Conservation (phyloP, 2,888 invertebrate genomes). For the Scaptomyza flava region DNA sequence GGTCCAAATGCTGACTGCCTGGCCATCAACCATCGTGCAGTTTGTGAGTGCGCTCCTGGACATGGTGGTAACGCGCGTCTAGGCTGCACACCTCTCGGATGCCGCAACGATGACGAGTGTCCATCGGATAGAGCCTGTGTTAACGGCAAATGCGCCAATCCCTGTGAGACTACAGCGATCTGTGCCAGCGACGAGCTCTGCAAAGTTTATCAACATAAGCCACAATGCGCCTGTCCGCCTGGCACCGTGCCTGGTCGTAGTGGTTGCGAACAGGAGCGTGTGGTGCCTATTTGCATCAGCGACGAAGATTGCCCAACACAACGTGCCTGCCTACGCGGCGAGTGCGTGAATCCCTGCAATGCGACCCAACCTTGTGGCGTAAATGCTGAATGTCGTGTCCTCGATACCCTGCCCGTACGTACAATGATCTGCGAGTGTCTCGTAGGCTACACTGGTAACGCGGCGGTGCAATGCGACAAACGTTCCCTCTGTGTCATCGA, state of each 20-base stretch:
- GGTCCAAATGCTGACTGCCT: slow-evolving; percentile 92
- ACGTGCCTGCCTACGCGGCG: slow-evolving; percentile 91
- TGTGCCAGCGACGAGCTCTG: slow-evolving; percentile 91
- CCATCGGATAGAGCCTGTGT: slow-evolving; percentile 92
- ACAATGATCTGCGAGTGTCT: slow-evolving; percentile 95
- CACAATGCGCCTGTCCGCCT: slow-evolving; percentile 92
- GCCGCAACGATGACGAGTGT: slow-evolving; percentile 92
- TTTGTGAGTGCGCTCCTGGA: slow-evolving; percentile 93
- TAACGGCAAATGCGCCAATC: slow-evolving; percentile 91
- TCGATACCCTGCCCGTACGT: slow-evolving; percentile 92
- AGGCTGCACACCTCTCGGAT: slow-evolving; percentile 92
- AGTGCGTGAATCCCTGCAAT: slow-evolving; percentile 93
- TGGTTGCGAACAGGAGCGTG: slow-evolving; percentile 86
- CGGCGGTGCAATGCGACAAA: slow-evolving; percentile 92
- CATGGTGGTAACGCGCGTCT: slow-evolving; percentile 92
- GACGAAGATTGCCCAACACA: slow-evolving; percentile 93
- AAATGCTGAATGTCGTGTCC: slow-evolving; percentile 91
- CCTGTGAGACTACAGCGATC: slow-evolving; percentile 88
- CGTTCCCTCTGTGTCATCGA: slow-evolving; percentile 89
- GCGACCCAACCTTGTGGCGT: slow-evolving; percentile 92
- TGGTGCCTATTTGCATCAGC: slow-evolving; percentile 88
- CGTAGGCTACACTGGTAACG: slow-evolving; percentile 94
- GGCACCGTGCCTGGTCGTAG: slow-evolving; percentile 88
- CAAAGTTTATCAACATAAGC: slow-evolving; percentile 90
- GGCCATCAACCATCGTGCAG: slow-evolving; percentile 91